Base-by-base conservation (phyloP, 2,888 invertebrate genomes). In the Rhagonycha lutea region DNA sequence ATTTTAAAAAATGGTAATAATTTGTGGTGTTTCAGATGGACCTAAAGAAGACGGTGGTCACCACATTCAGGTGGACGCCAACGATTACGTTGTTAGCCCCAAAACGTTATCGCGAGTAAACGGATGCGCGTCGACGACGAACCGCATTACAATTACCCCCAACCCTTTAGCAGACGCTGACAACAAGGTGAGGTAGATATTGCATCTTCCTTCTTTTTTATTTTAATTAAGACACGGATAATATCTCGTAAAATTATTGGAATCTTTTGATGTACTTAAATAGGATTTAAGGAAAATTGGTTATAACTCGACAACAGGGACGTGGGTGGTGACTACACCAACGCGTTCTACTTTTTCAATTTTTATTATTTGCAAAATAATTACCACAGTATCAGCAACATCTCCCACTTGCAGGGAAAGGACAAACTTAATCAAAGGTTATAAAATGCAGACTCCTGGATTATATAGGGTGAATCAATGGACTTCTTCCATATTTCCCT, bases 91-190 rank as follows among this genome's bases (percentile, higher is more conserved):
- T 9, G 85, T 86, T n/a, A 84, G 83, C 74, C 83, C 86, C 9
- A 87, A 87, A 80, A 81, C 84, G 10, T 79, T 84, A 18, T 80
- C 84, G 7, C 84, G 86, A 72, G 80, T 85, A 10, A 88, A 88
- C 75, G 88, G 88, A 29, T 86, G 86, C 75, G 83, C 82, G 23
- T 79, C 85, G 28, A 83, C 85, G 10, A 79, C 84, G 14, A 88
- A 86, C 80, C 84, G 87, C 72, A 93, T 94, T 84, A 94, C 94
- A 74, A 94, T 94, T 83, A 94, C 94, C 5, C 91, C 93, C 72
- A 94, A 94, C 87, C 94, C 94, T 28, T 89, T 94, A 86, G 94
- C 94, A 61, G 91, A 91, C 79, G 89, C 90, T 74, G 89, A 91
- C 83, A 91, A 92, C 82, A 94, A 94, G 91, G 94, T 92, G 87